Evolutionary conservation across 2,888 invertebrate species (phyloP).

Genomic region (Acleris laterana): DNA sequence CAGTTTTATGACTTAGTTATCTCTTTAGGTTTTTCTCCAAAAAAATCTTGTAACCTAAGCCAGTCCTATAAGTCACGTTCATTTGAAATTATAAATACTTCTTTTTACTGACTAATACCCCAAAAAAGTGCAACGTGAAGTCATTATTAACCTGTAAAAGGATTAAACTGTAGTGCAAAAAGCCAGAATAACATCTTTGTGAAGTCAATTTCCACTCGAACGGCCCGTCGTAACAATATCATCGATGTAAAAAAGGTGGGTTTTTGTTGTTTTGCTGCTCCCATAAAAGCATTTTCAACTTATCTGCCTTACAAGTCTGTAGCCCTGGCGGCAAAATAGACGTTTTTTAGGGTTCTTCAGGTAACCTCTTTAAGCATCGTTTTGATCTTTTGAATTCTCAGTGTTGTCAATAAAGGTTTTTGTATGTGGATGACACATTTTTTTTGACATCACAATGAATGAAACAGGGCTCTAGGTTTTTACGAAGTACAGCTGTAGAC

Average conservation of each 20-base stretch:
- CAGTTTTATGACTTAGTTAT: too few relatives aligned
- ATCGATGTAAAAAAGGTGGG: slow-evolving; percentile 17
- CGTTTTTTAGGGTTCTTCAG: slow-evolving; percentile 16
- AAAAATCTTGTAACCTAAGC: too few relatives aligned
- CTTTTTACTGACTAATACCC: too few relatives aligned
- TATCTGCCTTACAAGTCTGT: slow-evolving; percentile 27
- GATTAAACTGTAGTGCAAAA: neutral
- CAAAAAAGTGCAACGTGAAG: neutral
- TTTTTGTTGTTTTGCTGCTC: slow-evolving; percentile 28
- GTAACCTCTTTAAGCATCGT: neutral
- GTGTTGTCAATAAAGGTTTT: too few relatives aligned
- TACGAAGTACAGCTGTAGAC: too few relatives aligned
- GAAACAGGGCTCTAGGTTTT: too few relatives aligned
- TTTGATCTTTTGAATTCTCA: too few relatives aligned
- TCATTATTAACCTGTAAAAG: neutral
- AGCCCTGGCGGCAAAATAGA: slow-evolving; percentile 30
- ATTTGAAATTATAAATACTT: too few relatives aligned
- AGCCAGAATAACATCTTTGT: slow-evolving; percentile 8
- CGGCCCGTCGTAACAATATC: slow-evolving; percentile 7
- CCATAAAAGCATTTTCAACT: slow-evolving; percentile 32
- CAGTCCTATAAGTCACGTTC: too few relatives aligned
- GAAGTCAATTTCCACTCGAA: slow-evolving; percentile 19
- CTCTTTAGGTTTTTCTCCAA: too few relatives aligned
- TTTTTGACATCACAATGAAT: too few relatives aligned
- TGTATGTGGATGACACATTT: too few relatives aligned